Evolutionary conservation across 2,113 vertebrate genomes (phyloP).

Genomic region (Platycercus adscitus): DNA sequence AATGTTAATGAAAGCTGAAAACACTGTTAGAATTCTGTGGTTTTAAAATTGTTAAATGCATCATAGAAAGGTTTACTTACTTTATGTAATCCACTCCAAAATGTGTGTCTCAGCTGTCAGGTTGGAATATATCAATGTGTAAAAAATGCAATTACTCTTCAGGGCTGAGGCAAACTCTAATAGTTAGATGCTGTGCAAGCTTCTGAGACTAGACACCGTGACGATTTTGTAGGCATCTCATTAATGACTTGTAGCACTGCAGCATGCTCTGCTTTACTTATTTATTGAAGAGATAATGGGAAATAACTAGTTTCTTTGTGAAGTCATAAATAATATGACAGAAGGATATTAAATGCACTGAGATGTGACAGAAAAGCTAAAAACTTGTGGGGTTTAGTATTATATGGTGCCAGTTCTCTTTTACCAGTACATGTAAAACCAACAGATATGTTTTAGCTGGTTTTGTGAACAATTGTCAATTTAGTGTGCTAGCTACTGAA

Average conservation of each 20-base stretch:
- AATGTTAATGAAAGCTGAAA: conserved; percentile 7
- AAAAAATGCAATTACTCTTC: conserved; percentile 74
- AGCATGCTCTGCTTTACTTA: conserved; percentile 77
- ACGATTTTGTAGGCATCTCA: conserved; percentile 77
- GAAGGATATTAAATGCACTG: conserved; percentile 81
- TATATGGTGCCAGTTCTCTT: conserved; percentile 67
- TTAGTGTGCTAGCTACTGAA: conserved; percentile 41
- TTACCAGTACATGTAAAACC: conserved; percentile 64
- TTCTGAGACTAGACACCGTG: conserved; percentile 70
- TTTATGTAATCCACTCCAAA: conserved; percentile 54
- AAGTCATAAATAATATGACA: conserved; percentile 81
- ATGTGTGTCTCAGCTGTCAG: conserved; percentile 39
- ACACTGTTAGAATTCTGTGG: not conserved
- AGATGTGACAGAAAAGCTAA: conserved; percentile 78
- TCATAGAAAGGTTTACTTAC: conserved; percentile 37
- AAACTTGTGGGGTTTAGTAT: conserved; percentile 72
- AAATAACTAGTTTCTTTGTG: conserved; percentile 82
- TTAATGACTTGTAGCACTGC: conserved; percentile 77
- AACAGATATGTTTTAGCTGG: conserved; percentile 67
- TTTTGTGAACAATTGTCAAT: conserved; percentile 62
- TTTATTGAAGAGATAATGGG: conserved; percentile 84
- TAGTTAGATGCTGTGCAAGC: conserved; percentile 69
- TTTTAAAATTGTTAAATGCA: conserved; percentile 24
- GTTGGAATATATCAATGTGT: conserved; percentile 66
- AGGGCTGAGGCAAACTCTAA: conserved; percentile 62